phyloP scores from a whole-genome alignment of 2,113 vertebrate species.

The Poeciliopsis occidentalis region DNA sequence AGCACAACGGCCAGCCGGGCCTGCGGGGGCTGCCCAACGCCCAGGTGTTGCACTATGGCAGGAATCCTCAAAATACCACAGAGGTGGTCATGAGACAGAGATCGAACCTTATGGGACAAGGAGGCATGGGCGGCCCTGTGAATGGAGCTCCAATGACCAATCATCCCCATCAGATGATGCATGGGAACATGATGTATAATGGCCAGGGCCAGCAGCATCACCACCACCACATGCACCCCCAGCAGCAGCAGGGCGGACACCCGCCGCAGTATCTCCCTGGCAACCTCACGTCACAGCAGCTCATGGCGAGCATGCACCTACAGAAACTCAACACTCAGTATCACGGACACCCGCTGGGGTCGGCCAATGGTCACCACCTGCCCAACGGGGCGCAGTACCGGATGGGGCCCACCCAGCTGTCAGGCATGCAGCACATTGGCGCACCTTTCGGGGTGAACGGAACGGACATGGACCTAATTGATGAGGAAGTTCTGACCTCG shows the following conservation, averaged over 20 bases:
- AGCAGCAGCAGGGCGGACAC: slow-evolving; percentile 65
- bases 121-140: slow-evolving; percentile 76
- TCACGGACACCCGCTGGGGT: slow-evolving; percentile 83
- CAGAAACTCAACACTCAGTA: slow-evolving; percentile 92
- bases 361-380: slow-evolving; percentile 77
- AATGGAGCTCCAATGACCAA: slow-evolving; percentile 66
- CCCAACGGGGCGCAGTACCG: slow-evolving; percentile 80
- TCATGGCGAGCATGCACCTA: slow-evolving; percentile 91
- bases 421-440: slow-evolving; percentile 83
- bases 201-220: slow-evolving; percentile 68
- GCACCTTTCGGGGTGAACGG: slow-evolving; percentile 81
- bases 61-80: slow-evolving; percentile 77
- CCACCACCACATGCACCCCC: slow-evolving; percentile 66
- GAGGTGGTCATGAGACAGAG: slow-evolving; percentile 84
- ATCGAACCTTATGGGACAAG: slow-evolving; percentile 69
- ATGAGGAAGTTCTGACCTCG: slow-evolving; percentile 94
- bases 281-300: slow-evolving; percentile 85
- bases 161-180: slow-evolving; percentile 80
- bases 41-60: slow-evolving; percentile 86
- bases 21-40: slow-evolving; percentile 74
- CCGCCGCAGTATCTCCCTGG: slow-evolving; percentile 84
- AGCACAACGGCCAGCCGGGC: slow-evolving; percentile 82
- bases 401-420: slow-evolving; percentile 79
- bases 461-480: slow-evolving; percentile 94
- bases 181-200: slow-evolving; percentile 73